Evolutionary conservation across 2,888 invertebrate species (phyloP).

Genomic region (Melitaea athalia): DNA sequence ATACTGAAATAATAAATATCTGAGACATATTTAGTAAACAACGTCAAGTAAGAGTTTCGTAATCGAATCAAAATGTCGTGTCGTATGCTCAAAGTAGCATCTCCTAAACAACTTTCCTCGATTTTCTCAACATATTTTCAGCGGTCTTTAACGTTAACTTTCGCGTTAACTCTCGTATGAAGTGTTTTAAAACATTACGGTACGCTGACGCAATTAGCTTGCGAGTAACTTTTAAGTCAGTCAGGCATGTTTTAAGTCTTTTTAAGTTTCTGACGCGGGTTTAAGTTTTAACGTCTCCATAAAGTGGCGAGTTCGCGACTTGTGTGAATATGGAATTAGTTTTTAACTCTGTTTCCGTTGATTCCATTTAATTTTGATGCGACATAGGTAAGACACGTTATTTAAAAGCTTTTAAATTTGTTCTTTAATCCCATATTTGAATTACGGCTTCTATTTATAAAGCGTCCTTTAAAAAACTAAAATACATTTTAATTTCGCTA

Average conservation of each 20-base stretch:
- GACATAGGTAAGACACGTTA: not conserved
- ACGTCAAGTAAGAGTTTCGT: not conserved
- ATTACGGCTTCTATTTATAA: not conserved
- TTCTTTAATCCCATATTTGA: not conserved
- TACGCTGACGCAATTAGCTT: constrained; percentile 63
- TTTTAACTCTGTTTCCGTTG: constrained; percentile 32
- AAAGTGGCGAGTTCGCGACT: constrained; percentile 46
- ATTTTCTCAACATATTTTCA: constrained; percentile 60
- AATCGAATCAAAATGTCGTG: constrained; percentile 12
- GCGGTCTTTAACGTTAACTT: constrained; percentile 57
- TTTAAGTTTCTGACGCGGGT: constrained; percentile 23
- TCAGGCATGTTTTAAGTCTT: constrained; percentile 47
- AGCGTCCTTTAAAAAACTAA: not conserved
- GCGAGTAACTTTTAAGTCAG: constrained; percentile 57
- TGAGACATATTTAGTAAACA: too few species aligned
- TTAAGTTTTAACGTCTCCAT: constrained; percentile 46
- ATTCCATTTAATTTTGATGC: constrained; percentile 17
- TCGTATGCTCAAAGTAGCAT: constrained; percentile 17
- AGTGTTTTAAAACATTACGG: constrained; percentile 71
- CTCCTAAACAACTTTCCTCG: constrained; percentile 49
- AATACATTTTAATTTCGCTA: too few species aligned
- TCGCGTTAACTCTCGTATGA: constrained; percentile 60
- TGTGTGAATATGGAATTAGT: constrained; percentile 41
- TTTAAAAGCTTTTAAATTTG: not conserved
- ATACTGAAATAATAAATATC: too few species aligned